Evolutionary conservation across 2,888 invertebrate species (phyloP).

Genomic region (Ametastegia equiseti): DNA sequence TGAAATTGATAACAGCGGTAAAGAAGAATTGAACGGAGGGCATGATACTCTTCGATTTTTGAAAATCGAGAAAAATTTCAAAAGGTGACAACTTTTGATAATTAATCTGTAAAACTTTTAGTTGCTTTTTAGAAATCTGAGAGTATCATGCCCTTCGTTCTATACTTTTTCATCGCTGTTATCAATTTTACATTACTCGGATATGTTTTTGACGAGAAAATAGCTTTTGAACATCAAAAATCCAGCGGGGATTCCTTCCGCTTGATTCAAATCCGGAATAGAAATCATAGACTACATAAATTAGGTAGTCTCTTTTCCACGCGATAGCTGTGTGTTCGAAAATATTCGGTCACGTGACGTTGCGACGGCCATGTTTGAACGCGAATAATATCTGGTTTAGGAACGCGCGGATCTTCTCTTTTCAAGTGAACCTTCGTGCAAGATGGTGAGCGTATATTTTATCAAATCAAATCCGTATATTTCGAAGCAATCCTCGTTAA

Average conservation of each 20-base stretch:
- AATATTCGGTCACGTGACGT: background rate
- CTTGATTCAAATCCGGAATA: background rate
- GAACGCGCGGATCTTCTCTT: slow-evolving; percentile 54
- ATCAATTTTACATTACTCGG: too few species aligned
- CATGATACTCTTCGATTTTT: too few species aligned
- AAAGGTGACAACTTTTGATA: too few species aligned
- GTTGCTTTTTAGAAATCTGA: too few species aligned
- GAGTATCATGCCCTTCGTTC: too few species aligned
- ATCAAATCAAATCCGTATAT: slow-evolving; percentile 61
- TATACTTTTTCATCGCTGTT: too few species aligned
- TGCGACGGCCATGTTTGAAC: background rate
- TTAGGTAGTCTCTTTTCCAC: background rate
- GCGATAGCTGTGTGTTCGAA: background rate
- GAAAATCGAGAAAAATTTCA: too few species aligned
- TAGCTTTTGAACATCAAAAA: too few species aligned
- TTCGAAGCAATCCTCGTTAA: slow-evolving; percentile 58
- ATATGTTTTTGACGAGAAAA: too few species aligned
- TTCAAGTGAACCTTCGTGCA: slow-evolving; percentile 63
- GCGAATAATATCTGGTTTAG: slow-evolving; percentile 19
- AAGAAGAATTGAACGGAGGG: too few species aligned
- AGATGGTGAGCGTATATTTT: slow-evolving; percentile 66
- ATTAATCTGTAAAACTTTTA: too few species aligned
- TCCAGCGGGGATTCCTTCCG: background rate
- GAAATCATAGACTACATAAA: background rate
- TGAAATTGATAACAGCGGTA: too few species aligned